Conservation (phyloP, 2,113 vertebrate genomes). For the Meleagris gallopavo region DNA sequence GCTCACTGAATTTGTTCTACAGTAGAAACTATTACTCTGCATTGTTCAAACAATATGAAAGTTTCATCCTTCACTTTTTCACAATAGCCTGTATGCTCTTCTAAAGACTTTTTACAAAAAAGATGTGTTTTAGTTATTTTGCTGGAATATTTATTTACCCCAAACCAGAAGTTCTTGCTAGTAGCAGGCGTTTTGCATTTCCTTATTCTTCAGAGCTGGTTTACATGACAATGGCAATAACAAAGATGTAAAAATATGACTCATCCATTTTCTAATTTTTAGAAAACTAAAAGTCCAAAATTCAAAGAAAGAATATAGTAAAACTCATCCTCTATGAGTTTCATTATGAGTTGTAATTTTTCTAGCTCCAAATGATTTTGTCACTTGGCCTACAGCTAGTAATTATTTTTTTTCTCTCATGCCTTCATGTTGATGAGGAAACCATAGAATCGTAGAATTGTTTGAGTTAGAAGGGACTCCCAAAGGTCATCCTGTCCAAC, state of each 20-base stretch:
- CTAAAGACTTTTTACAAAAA: neutral
- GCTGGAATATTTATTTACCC: neutral
- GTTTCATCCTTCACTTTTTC: neutral
- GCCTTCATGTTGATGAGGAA: neutral
- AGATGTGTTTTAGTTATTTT: neutral
- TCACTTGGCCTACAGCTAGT: neutral
- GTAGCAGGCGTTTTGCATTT: neutral
- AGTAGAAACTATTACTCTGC: neutral
- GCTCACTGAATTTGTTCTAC: neutral
- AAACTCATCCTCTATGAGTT: neutral
- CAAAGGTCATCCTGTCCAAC: no score
- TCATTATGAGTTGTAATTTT: neutral
- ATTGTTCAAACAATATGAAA: neutral
- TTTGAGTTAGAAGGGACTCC: no score
- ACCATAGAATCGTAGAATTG: no score
- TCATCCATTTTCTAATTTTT: neutral
- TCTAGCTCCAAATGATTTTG: neutral
- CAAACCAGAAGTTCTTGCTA: neutral
- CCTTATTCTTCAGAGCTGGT: neutral
- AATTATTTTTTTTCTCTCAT: neutral
- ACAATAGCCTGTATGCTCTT: neutral
- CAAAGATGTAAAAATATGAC: neutral
- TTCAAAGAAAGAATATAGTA: neutral
- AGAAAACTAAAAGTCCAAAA: neutral
- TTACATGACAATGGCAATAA: neutral